phyloP scores from a whole-genome alignment of 2,113 vertebrate genomes.

The Salminus brasiliensis region DNA sequence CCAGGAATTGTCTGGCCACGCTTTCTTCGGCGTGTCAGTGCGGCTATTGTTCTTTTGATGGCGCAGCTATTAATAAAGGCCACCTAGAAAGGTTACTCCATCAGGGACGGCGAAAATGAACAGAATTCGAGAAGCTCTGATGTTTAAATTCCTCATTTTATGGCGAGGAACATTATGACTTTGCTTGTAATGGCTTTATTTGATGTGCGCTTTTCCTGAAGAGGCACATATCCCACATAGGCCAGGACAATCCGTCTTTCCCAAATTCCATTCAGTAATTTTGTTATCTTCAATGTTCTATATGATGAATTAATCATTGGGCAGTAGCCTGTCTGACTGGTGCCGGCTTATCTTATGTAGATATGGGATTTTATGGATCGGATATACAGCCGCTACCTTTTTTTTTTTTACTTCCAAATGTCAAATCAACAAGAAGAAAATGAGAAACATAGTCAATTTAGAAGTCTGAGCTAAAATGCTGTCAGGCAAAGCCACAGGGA shows the following conservation, averaged over 20 bases:
- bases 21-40: constrained; percentile 46
- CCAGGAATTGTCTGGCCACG: constrained; percentile 46
- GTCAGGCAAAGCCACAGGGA: constrained; percentile 39
- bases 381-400: background rate
- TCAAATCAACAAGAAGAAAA: constrained; percentile 26
- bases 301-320: background rate
- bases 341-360: background rate
- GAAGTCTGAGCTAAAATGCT: constrained; percentile 30
- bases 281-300: background rate
- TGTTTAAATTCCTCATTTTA: constrained; percentile 29
- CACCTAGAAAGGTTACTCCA: constrained; percentile 43
- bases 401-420: constrained; percentile 8
- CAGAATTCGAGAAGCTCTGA: constrained; percentile 24
- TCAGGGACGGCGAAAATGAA: constrained; percentile 24
- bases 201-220: constrained; percentile 7
- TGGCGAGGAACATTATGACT: constrained; percentile 22
- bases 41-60: constrained; percentile 47
- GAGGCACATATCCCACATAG: background rate
- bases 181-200: constrained; percentile 19
- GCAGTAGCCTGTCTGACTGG: background rate
- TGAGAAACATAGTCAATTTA: constrained; percentile 24
- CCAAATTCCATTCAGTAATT: background rate
- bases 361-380: too few relatives aligned
- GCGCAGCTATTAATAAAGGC: constrained; percentile 49
- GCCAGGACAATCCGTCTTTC: background rate